A percentile compares a stretch with the other conserved stretches of the same genome.
phyloP scores from a whole-genome alignment of 2,888 invertebrate genomes.

The Crocallis elinguaria region DNA sequence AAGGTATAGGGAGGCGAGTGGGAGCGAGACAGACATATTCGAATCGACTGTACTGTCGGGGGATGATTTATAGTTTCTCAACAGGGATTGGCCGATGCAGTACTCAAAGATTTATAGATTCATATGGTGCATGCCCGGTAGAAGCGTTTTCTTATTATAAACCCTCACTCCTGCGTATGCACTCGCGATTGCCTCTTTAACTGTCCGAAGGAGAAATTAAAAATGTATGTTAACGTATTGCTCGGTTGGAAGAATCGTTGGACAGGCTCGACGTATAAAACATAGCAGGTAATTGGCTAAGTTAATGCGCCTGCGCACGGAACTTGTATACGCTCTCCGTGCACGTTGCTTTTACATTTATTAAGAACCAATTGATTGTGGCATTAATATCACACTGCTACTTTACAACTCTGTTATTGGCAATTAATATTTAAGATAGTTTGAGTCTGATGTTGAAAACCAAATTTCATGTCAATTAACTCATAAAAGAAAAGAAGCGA shows the following conservation, averaged over 20 bases:
- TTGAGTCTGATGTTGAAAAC: too few species aligned
- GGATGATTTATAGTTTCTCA: conserved; percentile 84
- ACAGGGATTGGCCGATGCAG: conserved; percentile 84
- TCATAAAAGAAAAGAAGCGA: too few species aligned
- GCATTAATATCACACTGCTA: conserved; percentile 40
- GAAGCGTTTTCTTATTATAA: conserved; percentile 84
- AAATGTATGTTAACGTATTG: conserved; percentile 82
- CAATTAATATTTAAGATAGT: conserved; percentile 10
- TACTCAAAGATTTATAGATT: conserved; percentile 83
- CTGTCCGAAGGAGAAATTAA: conserved; percentile 75
- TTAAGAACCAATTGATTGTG: conserved; percentile 44
- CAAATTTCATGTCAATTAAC: too few species aligned
- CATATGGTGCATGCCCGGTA: conserved; percentile 81
- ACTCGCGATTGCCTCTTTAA: conserved; percentile 75
- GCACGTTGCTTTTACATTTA: conserved; percentile 8
- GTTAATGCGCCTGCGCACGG: conserved; percentile 49
- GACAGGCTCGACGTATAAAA: conserved; percentile 46
- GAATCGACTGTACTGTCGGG: conserved; percentile 70
- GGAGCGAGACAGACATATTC: conserved; percentile 68
- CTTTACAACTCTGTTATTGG: neutral
- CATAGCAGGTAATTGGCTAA: conserved; percentile 70
- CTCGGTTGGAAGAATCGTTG: conserved; percentile 52
- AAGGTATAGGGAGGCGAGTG: conserved; percentile 59
- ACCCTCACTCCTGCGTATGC: conserved; percentile 80
- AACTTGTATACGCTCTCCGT: conserved; percentile 11